Conservation (phyloP, 1,140 invertebrate genomes). For the Globodera rostochiensis region DNA sequence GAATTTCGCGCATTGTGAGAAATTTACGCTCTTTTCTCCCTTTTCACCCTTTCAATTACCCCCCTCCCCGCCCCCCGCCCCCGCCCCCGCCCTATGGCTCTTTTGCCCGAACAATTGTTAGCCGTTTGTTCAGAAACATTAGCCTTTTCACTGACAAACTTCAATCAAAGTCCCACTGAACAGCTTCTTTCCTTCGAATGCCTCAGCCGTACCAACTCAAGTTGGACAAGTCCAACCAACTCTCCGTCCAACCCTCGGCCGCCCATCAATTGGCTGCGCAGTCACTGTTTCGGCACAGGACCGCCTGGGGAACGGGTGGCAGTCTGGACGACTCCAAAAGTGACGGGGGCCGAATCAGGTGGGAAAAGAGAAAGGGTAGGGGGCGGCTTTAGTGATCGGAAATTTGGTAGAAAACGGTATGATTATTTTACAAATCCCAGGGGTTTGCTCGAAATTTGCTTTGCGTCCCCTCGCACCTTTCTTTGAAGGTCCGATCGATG, state of each 20-base stretch:
- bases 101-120: too few relatives aligned
- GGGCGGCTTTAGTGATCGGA: background rate
- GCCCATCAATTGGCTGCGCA: conserved; percentile 46
- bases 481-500: background rate
- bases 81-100: too few relatives aligned
- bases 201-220: conserved; percentile 41
- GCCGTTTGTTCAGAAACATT: too few relatives aligned
- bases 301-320: conserved; percentile 24
- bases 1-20: conserved; percentile 1
- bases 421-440: background rate
- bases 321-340: conserved; percentile 36
- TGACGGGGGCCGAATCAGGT: background rate
- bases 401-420: background rate
- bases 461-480: background rate
- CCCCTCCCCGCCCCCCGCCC: background rate
- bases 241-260: conserved; percentile 32
- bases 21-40: background rate
- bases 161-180: too few relatives aligned
- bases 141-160: too few relatives aligned
- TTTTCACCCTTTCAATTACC: background rate
- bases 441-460: too few relatives aligned
- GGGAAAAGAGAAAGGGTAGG: background rate
- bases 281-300: conserved; percentile 36
- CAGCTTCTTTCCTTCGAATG: conserved; percentile 44
- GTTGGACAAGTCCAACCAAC: conserved; percentile 36